Conservation (phyloP, 1,140 invertebrate species). For the Danaus plexippus region DNA sequence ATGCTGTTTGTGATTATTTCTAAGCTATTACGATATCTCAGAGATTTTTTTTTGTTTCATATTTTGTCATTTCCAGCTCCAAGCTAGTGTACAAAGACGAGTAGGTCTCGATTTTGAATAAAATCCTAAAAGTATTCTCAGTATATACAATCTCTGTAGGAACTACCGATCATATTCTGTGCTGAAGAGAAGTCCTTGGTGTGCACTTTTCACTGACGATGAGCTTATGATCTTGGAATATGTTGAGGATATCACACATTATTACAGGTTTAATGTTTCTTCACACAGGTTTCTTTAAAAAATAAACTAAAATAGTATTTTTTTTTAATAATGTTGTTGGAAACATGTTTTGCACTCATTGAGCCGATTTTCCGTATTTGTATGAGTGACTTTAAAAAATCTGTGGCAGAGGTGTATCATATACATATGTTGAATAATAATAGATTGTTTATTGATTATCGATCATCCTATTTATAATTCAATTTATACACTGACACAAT, state of each 20-base stretch:
- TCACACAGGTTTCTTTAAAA: not conserved
- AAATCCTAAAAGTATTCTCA: not conserved
- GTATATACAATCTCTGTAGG: not conserved
- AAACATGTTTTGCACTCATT: too few species aligned
- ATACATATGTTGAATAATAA: not conserved
- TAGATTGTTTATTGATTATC: not conserved
- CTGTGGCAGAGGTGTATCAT: too few species aligned
- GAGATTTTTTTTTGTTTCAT: too few species aligned
- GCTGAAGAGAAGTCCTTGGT: slow-evolving; percentile 11
- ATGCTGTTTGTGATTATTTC: too few species aligned
- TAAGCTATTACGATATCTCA: too few species aligned
- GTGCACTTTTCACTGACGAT: slow-evolving; percentile 12
- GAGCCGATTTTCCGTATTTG: not conserved
- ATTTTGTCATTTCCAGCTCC: slow-evolving; percentile 2
- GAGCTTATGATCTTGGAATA: slow-evolving; percentile 12
- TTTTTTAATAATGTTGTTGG: too few species aligned
- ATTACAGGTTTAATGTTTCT: slow-evolving; percentile 6
- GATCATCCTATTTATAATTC: too few species aligned
- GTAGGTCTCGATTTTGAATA: not conserved
- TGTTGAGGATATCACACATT: slow-evolving; percentile 11
- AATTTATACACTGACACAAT: not conserved
- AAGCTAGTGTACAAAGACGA: slow-evolving; percentile 5
- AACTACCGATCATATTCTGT: slow-evolving; percentile 7
- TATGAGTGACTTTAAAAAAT: too few species aligned
- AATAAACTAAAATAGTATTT: not conserved